Conservation (phyloP, 1,140 invertebrate genomes). For the Drosophila funebris region DNA sequence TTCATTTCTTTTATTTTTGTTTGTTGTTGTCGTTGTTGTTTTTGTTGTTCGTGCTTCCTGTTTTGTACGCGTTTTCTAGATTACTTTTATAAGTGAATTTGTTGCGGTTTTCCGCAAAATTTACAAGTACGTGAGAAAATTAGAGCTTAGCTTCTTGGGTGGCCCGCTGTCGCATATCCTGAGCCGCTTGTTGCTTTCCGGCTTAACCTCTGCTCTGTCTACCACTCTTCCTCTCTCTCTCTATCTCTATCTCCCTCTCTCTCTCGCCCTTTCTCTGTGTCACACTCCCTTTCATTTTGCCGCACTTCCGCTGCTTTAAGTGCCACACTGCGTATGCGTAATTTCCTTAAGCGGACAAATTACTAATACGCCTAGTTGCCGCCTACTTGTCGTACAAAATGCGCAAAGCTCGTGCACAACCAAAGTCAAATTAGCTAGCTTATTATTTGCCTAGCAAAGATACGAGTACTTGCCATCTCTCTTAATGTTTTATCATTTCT, state of each 20-base stretch:
- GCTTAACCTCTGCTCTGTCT: constrained; percentile 5
- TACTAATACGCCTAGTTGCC: constrained; percentile 49
- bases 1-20: constrained; percentile 14
- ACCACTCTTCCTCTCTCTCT: neutral
- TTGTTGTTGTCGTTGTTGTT: constrained; percentile 35
- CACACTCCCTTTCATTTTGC: constrained; percentile 5
- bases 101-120: constrained; percentile 82
- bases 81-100: constrained; percentile 82
- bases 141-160: constrained; percentile 73
- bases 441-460: constrained; percentile 67
- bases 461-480: neutral
- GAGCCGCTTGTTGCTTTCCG: constrained; percentile 66
- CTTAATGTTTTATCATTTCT: constrained; percentile 9
- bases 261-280: neutral
- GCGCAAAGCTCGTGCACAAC: constrained; percentile 16
- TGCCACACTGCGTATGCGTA: constrained; percentile 59
- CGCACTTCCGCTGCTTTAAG: constrained; percentile 22
- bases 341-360: constrained; percentile 47
- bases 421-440: constrained; percentile 63
- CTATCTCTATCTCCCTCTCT: neutral
- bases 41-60: constrained; percentile 66
- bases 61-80: constrained; percentile 79
- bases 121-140: constrained; percentile 82
- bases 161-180: constrained; percentile 4
- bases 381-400: constrained; percentile 12